Evolutionary conservation across 2,113 vertebrate genomes (phyloP).

Genomic region (Osmerus mordax): DNA sequence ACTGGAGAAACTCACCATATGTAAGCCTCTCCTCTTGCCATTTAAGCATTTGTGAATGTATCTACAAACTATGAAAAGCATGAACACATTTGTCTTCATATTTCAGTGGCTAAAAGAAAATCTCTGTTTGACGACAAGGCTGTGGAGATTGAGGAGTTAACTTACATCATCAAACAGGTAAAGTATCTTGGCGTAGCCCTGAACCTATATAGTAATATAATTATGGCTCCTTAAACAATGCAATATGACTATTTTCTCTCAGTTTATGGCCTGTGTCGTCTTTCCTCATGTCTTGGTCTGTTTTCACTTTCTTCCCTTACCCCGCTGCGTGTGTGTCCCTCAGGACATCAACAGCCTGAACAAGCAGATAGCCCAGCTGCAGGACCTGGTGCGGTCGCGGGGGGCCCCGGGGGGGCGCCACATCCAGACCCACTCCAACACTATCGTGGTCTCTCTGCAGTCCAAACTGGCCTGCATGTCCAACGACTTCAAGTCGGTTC

Average conservation of each 20-base stretch:
- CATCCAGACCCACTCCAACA: conserved; percentile 88
- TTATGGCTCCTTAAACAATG: background rate
- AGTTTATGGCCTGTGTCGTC: background rate
- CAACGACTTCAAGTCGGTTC: conserved; percentile 91
- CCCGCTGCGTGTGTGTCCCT: conserved; percentile 10
- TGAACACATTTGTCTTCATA: background rate
- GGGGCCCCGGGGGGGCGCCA: conserved; percentile 83
- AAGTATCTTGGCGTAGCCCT: conserved; percentile 11
- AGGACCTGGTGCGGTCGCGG: conserved; percentile 82
- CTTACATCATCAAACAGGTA: conserved; percentile 92
- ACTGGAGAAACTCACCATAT: conserved; percentile 90
- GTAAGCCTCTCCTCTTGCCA: conserved; percentile 69
- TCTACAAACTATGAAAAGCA: background rate
- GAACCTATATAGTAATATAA: no score
- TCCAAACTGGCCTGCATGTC: conserved; percentile 92
- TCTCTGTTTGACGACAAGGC: conserved; percentile 91
- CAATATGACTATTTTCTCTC: background rate
- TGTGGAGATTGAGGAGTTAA: conserved; percentile 89
- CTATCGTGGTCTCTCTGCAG: conserved; percentile 92
- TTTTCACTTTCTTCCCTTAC: background rate
- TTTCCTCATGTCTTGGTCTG: background rate
- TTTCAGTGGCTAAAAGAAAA: conserved; percentile 89
- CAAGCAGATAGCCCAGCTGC: conserved; percentile 91
- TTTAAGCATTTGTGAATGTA: background rate
- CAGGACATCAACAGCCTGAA: conserved; percentile 92